Base-by-base conservation (phyloP, 2,797 vertebrate species). In the Sphenodon punctatus region DNA sequence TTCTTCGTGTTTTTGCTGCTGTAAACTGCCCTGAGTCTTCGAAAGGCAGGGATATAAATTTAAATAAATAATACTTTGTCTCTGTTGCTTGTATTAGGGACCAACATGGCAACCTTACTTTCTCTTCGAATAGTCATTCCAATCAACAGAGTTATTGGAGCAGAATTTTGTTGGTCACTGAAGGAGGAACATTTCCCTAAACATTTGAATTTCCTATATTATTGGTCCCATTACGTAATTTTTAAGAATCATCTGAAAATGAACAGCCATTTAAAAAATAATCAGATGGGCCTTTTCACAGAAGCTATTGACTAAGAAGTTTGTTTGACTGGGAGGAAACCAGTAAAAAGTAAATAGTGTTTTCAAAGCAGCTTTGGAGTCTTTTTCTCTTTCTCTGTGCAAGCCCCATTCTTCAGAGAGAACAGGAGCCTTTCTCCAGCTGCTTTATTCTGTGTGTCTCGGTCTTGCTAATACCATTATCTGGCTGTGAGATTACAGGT, bases 151-250 rank as follows among this genome's bases (percentile, higher is more conserved):
- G 91, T 91, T 88, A 87, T 85, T 88, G 86, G 87, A 88, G 73
- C 87, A 90, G 88, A 88, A 90, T 90, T 89, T 93, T 90, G 89
- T 93, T 91, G 87, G 90, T 82, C 90, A 90, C 81, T 91, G 85
- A 78, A 88, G 63, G 65, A 77, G 87, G 91, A 90, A 83, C 90
- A 91, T 91, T 89, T 85, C 88, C 83, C 84, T 86, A 87, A 85
- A 84, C 80, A 88, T 84, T 74, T 88, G 81, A 87, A 93, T 30
- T 86, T 86, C 89, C 79, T 74, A 85, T 88, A 90, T 87, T 89
- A 86, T 85, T 48, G 61, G 88, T 89, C 74, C 85, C 78, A 17
- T 39, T 67, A 7, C 48, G 23, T 59, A 70, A 66, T n/a, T n/a
- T 60, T 86, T 82, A 80, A 87, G 82, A n/a, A 15, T 8, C 15